Evolutionary conservation across 2,888 invertebrate genomes (phyloP).

Genomic region (Branchipolynoe longqiensis): DNA sequence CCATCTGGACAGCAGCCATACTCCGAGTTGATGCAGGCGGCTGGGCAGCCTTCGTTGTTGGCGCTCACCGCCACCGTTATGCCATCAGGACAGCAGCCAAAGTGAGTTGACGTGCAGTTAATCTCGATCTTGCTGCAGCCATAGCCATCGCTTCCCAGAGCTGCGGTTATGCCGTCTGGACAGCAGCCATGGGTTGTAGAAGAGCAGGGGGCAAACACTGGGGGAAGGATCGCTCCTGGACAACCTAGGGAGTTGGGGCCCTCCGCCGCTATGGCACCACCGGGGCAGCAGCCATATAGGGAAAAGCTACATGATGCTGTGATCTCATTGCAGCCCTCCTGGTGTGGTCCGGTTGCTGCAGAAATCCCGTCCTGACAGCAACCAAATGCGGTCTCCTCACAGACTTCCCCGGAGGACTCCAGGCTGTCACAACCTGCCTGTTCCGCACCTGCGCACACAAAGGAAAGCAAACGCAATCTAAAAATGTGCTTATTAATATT

Average conservation of each 20-base stretch:
- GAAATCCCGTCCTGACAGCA: conserved; percentile 94
- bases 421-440: conserved; percentile 50
- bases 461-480: too few relatives aligned
- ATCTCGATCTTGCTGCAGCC: conserved; percentile 87
- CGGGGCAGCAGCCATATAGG: conserved; percentile 94
- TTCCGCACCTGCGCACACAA: conserved; percentile 19
- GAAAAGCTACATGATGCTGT: conserved; percentile 83
- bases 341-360: conserved; percentile 90
- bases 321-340: conserved; percentile 80
- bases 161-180: conserved; percentile 81
- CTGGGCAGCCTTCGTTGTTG: conserved; percentile 53
- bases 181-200: conserved; percentile 84
- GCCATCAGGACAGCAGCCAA: conserved; percentile 94
- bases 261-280: conserved; percentile 83
- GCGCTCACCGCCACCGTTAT: conserved; percentile 88
- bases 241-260: conserved; percentile 91
- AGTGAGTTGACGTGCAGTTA: conserved; percentile 83
- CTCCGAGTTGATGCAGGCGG: conserved; percentile 76
- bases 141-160: conserved; percentile 85
- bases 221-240: conserved; percentile 85
- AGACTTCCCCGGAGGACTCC: conserved; percentile 58
- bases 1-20: conserved; percentile 95
- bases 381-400: conserved; percentile 86
- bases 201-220: conserved; percentile 57
- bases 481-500: too few relatives aligned